These are phyloP conservation scores for Camponotus fellah DNA, from an alignment of 2,888 invertebrate genomes.

Conservation along the genomic window DNA sequence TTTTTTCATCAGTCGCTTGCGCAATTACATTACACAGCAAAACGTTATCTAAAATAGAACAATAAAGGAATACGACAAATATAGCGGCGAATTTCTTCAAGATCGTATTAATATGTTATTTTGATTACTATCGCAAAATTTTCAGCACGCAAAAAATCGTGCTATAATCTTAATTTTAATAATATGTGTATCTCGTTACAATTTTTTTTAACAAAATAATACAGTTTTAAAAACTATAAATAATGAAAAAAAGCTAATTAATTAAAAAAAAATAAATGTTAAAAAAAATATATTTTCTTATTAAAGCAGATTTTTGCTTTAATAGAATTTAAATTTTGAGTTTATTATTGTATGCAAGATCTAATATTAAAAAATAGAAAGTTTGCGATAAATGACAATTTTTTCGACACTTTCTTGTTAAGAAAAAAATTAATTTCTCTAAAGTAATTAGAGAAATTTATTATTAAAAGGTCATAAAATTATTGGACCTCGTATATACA, in stretches of 20 bases:
- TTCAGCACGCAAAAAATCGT: conserved; percentile 57
- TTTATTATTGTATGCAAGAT: not conserved
- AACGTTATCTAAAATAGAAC: conserved; percentile 38
- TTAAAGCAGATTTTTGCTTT: not conserved
- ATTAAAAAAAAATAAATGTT: not conserved
- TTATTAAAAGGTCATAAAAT: conserved; percentile 17
- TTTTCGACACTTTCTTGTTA: not conserved
- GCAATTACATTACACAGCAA: conserved; percentile 42
- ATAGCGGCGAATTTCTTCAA: conserved; percentile 47
- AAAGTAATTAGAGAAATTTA: conserved; percentile 5
- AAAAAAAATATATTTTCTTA: not conserved
- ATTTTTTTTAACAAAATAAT: conserved; percentile 17
- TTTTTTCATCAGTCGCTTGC: conserved; percentile 63
- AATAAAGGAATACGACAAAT: conserved; percentile 64
- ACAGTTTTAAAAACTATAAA: not conserved
- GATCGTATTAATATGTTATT: conserved; percentile 59
- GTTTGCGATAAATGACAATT: not conserved
- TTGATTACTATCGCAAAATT: conserved; percentile 45
- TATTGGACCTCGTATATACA: not conserved
- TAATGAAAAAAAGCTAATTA: not conserved
- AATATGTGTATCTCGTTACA: conserved; percentile 2
- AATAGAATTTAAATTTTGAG: not conserved
- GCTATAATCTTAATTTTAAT: conserved; percentile 18
- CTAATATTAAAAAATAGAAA: not conserved
- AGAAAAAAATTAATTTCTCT: not conserved